Evolutionary conservation across 35 echinoderm and acorn worm species (phyloP).

Genomic region (Strongylocentrotus purpuratus): DNA sequence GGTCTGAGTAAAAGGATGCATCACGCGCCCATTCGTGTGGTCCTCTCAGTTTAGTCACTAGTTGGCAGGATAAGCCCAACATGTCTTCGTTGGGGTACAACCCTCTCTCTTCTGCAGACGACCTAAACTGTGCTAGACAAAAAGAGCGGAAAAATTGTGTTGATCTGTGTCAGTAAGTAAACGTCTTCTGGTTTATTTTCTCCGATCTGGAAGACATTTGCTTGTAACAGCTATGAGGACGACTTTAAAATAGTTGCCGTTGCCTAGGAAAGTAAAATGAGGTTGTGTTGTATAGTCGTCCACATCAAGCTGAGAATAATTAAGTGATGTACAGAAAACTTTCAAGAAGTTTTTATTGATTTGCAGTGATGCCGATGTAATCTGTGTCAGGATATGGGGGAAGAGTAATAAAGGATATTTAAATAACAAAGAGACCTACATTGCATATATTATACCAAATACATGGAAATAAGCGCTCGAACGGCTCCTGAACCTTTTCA

Average conservation of each 20-base stretch:
- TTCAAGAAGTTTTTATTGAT: neutral
- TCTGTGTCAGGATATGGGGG: neutral
- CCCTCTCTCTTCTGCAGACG: neutral
- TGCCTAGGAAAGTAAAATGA: neutral
- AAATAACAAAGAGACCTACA: neutral
- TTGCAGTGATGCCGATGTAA: neutral
- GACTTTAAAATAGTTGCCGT: neutral
- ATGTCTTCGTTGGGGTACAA: neutral
- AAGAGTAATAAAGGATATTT: neutral
- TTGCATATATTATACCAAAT: neutral
- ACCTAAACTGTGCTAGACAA: neutral
- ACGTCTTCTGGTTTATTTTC: neutral
- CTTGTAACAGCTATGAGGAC: neutral
- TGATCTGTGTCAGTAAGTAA: neutral
- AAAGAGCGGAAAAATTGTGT: neutral
- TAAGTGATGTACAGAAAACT: neutral
- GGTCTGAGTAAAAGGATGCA: neutral
- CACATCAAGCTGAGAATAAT: too few relatives aligned
- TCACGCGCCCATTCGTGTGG: neutral
- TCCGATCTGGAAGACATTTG: neutral
- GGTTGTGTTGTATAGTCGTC: neutral
- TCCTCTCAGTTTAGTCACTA: too few relatives aligned
- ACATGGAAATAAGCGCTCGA: neutral
- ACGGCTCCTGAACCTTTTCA: neutral
- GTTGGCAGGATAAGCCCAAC: neutral